Percentiles rank a stretch among this genome's conserved stretches.
These are phyloP conservation scores for Drosophila infuscata DNA, from an alignment of 2,888 invertebrate genomes.

Conservation along the genomic window DNA sequence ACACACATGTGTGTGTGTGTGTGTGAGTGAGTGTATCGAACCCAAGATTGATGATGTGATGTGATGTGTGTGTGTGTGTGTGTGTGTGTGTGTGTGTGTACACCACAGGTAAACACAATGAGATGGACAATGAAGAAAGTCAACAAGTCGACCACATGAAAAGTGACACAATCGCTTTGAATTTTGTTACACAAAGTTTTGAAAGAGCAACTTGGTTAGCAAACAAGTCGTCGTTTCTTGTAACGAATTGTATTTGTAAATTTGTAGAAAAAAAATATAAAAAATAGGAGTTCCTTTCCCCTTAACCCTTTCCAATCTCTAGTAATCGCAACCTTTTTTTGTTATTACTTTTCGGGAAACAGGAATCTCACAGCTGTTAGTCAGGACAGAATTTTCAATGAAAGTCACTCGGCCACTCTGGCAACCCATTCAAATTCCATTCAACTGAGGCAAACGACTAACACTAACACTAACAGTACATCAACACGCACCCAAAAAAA, in stretches of 20 bases:
- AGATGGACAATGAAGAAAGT: slow-evolving; percentile 17
- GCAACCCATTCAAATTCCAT: slow-evolving; percentile 40
- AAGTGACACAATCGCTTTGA: slow-evolving; percentile 15
- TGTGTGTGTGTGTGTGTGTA: slow-evolving; percentile 15
- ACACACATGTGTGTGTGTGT: background rate
- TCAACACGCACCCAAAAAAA: slow-evolving; percentile 39
- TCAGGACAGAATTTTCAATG: slow-evolving; percentile 15
- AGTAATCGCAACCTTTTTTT: background rate
- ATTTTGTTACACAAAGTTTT: background rate
- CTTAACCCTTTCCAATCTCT: background rate
- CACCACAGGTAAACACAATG: slow-evolving; percentile 15
- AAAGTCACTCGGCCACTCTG: slow-evolving; percentile 15
- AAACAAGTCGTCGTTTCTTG: background rate
- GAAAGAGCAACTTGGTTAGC: background rate
- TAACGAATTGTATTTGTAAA: background rate
- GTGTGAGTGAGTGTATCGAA: slow-evolving; percentile 27
- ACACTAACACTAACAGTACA: slow-evolving; percentile 36
- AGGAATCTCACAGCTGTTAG: slow-evolving; percentile 12
- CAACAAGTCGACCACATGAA: slow-evolving; percentile 15
- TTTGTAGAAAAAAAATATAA: background rate
- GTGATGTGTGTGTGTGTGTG: slow-evolving; percentile 15
- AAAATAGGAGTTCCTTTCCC: background rate
- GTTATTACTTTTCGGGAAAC: background rate
- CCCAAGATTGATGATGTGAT: slow-evolving; percentile 6
- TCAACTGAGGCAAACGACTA: slow-evolving; percentile 26